These are phyloP conservation scores for Phasia obesa DNA, from an alignment of 2,888 invertebrate species.

Conservation along the genomic window DNA sequence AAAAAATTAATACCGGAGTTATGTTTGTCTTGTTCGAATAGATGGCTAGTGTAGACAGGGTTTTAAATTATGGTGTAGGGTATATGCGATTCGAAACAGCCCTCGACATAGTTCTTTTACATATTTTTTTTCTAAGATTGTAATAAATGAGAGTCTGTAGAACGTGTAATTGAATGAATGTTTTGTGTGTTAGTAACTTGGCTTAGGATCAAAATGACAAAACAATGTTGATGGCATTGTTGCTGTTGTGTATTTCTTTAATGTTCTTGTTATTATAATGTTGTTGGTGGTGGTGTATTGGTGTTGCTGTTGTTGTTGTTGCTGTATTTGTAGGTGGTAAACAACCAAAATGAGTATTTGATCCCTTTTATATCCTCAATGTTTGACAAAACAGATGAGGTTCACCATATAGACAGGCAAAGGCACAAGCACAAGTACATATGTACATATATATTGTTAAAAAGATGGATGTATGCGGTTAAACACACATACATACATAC, in stretches of 20 bases:
- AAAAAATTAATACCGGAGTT: too few relatives aligned
- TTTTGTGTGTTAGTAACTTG: slow-evolving; percentile 55
- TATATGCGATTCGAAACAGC: too few relatives aligned
- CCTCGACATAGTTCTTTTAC: neutral
- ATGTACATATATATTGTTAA: neutral
- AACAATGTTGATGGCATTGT: slow-evolving; percentile 77
- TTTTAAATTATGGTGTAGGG: too few relatives aligned
- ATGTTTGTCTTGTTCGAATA: too few relatives aligned
- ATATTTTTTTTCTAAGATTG: slow-evolving; percentile 41
- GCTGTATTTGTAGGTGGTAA: slow-evolving; percentile 57
- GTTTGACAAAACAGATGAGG: slow-evolving; percentile 75
- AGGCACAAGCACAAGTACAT: neutral
- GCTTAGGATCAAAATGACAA: slow-evolving; percentile 73
- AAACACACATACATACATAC: neutral
- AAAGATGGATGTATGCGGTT: neutral
- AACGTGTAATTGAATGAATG: slow-evolving; percentile 27
- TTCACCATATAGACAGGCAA: slow-evolving; percentile 54
- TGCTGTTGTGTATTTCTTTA: slow-evolving; percentile 70
- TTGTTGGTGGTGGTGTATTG: slow-evolving; percentile 11
- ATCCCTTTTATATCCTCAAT: slow-evolving; percentile 76
- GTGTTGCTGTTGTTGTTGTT: slow-evolving; percentile 20
- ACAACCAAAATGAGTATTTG: slow-evolving; percentile 74
- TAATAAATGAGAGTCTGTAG: slow-evolving; percentile 29
- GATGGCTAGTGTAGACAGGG: too few relatives aligned
- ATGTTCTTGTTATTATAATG: slow-evolving; percentile 33